Percentiles rank a stretch among this genome's conserved stretches.
Conservation (phyloP, 2,113 vertebrate species). For the Chaenocephalus aceratus region DNA sequence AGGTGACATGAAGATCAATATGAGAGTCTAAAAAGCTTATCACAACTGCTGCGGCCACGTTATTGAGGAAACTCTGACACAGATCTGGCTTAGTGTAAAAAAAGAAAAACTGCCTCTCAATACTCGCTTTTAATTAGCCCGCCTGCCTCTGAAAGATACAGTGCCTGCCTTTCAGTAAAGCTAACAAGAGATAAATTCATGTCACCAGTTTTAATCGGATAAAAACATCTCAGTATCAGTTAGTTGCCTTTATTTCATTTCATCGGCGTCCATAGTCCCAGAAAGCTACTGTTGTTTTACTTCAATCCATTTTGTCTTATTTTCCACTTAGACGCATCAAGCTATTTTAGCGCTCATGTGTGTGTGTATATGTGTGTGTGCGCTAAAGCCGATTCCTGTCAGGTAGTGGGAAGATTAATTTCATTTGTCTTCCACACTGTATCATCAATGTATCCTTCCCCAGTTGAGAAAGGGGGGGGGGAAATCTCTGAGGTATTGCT, state of each 20-base stretch:
- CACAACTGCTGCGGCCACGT: conserved; percentile 47
- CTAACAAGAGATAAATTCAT: conserved; percentile 65
- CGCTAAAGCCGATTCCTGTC: conserved; percentile 78
- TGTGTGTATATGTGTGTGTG: background rate
- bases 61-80: conserved; percentile 61
- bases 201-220: conserved; percentile 64
- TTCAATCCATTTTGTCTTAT: conserved; percentile 70
- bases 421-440: conserved; percentile 83
- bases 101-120: conserved; percentile 50
- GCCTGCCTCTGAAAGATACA: conserved; percentile 53
- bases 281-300: conserved; percentile 63
- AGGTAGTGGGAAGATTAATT: conserved; percentile 84
- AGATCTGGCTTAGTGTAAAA: conserved; percentile 66
- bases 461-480: conserved; percentile 66
- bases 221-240: conserved; percentile 55
- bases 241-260: conserved; percentile 63
- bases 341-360: conserved; percentile 51
- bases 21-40: conserved; percentile 77
- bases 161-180: conserved; percentile 43
- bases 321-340: conserved; percentile 68
- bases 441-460: conserved; percentile 87
- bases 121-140: conserved; percentile 69
- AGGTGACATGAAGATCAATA: conserved; percentile 80
- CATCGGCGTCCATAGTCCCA: conserved; percentile 50
- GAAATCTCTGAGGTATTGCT: conserved; percentile 77